These are phyloP conservation scores for Oceanites oceanicus DNA, from an alignment of 2,113 vertebrate genomes.

Conservation along the genomic window DNA sequence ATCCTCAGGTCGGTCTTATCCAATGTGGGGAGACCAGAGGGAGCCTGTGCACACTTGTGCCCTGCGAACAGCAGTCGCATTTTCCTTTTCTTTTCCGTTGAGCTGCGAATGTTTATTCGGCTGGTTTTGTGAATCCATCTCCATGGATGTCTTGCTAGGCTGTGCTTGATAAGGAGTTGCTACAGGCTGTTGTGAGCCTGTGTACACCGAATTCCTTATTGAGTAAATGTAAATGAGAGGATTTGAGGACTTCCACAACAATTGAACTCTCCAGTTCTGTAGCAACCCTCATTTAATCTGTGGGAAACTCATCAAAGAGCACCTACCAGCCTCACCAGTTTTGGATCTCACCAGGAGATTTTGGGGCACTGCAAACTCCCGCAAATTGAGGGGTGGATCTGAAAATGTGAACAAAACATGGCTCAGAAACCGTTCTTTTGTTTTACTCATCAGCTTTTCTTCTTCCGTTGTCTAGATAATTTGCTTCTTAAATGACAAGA, in stretches of 20 bases:
- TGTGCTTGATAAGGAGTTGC: not conserved
- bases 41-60: not conserved
- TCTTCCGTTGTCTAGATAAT: not conserved
- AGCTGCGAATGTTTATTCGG: not conserved
- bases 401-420: not conserved
- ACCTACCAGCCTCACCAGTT: not conserved
- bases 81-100: conserved; percentile 29
- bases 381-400: not conserved
- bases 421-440: not conserved
- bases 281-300: not conserved
- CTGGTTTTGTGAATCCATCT: not conserved
- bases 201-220: conserved; percentile 24
- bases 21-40: not conserved
- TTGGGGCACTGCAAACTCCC: not conserved
- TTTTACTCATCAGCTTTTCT: not conserved
- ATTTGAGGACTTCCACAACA: conserved; percentile 38
- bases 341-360: not conserved
- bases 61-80: not conserved
- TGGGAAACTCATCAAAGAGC: conserved; percentile 23
- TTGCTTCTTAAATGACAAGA: not conserved
- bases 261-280: conserved; percentile 6
- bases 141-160: conserved; percentile 10
- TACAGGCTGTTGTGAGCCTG: conserved; percentile 18
- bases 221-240: conserved; percentile 38
- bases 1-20: not conserved